A percentile compares a stretch with the other conserved stretches of the same genome.
phyloP scores from a whole-genome alignment of 2,888 invertebrate genomes.

The Orchesella flavescens region DNA sequence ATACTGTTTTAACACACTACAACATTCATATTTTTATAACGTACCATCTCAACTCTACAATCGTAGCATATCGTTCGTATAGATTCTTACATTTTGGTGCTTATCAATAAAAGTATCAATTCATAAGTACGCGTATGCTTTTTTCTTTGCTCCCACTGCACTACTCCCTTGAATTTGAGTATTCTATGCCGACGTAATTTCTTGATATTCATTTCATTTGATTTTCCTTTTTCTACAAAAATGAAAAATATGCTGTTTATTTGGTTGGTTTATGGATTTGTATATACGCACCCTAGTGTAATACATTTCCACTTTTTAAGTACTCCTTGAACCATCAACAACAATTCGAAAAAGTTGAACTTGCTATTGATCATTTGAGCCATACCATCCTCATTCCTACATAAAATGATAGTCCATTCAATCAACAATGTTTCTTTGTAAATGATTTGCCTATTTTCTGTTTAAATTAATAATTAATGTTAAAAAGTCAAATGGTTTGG shows the following conservation, averaged over 20 bases:
- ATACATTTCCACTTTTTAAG: neutral
- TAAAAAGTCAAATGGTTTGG: no score
- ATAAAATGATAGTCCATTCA: no score
- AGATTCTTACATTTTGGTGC: slow-evolving; percentile 5
- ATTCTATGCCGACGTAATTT: slow-evolving; percentile 57
- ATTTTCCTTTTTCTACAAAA: slow-evolving; percentile 33
- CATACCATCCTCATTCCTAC: no score
- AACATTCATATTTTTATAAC: neutral
- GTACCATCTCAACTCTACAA: neutral
- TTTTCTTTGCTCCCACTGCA: neutral
- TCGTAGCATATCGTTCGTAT: neutral
- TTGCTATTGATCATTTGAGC: neutral
- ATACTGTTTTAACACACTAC: neutral
- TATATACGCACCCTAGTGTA: no score
- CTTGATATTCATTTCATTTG: slow-evolving; percentile 50
- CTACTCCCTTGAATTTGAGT: neutral
- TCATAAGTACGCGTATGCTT: no score
- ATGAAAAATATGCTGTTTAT: neutral
- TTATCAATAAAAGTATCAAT: slow-evolving; percentile 17
- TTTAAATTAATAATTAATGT: no score
- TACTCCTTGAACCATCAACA: slow-evolving; percentile 6
- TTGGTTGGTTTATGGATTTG: no score
- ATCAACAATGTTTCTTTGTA: no score
- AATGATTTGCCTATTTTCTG: no score
- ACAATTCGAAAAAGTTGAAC: neutral